phyloP scores from a whole-genome alignment of 2,797 vertebrate genomes.

The Platyrinchus mystaceus region DNA sequence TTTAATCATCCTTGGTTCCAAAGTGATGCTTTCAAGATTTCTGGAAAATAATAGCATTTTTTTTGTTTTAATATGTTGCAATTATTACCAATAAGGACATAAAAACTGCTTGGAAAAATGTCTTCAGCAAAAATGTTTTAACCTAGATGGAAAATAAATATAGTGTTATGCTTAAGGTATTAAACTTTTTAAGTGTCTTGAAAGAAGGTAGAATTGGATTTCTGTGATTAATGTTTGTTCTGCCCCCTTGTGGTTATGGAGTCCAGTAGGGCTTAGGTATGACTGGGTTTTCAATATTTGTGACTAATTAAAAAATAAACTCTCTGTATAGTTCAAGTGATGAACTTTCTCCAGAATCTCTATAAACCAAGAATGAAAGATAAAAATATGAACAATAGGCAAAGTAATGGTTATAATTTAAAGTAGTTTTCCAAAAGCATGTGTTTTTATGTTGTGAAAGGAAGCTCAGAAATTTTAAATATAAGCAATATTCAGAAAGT shows the following conservation, averaged over 20 bases:
- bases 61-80: background rate
- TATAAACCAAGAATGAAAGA: background rate
- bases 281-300: background rate
- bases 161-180: background rate
- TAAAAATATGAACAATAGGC: background rate
- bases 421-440: background rate
- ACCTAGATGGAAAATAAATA: background rate
- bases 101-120: background rate
- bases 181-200: background rate
- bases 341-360: background rate
- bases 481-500: background rate
- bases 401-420: background rate
- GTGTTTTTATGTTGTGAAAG: background rate
- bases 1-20: background rate
- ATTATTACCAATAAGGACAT: background rate
- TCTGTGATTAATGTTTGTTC: constrained; percentile 48
- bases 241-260: constrained; percentile 59
- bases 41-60: background rate
- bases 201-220: background rate
- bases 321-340: background rate
- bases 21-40: background rate
- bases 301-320: background rate
- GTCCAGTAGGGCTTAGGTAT: background rate
- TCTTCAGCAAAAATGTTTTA: background rate
- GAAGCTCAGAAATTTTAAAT: background rate